These are phyloP conservation scores for Labeo calbasu DNA, from an alignment of 2,797 vertebrate genomes.

Conservation along the genomic window DNA sequence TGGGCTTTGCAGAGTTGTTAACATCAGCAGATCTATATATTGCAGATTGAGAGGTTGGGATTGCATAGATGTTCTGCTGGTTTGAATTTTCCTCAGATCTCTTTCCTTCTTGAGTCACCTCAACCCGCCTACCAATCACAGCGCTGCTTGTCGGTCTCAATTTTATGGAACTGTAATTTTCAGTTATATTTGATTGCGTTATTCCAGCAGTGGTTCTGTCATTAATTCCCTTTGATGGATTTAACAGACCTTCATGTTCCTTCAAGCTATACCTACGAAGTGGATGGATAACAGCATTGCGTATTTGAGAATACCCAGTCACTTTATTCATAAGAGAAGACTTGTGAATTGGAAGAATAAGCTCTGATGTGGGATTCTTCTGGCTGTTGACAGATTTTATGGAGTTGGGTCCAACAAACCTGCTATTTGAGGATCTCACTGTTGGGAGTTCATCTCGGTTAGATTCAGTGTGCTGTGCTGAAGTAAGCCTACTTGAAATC, in stretches of 20 bases:
- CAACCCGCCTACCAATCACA: constrained; percentile 16
- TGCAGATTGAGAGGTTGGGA: constrained; percentile 17
- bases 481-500: not conserved
- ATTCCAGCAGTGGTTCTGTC: not conserved
- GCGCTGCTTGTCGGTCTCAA: constrained; percentile 17
- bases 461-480: constrained; percentile 9
- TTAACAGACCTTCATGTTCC: not conserved
- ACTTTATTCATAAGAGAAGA: not conserved
- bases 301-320: constrained; percentile 5
- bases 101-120: not conserved
- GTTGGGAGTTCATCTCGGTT: not conserved
- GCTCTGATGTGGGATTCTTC: not conserved
- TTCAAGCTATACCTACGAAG: not conserved
- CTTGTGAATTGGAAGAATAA: not conserved
- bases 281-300: not conserved
- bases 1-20: not conserved
- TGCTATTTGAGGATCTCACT: not conserved
- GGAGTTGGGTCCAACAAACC: not conserved
- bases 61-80: not conserved
- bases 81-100: constrained; percentile 17
- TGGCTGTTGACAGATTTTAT: not conserved
- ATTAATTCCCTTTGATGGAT: not conserved
- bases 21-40: not conserved
- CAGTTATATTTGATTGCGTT: not conserved
- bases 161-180: not conserved